A percentile compares a stretch with the other conserved stretches of the same genome.
phyloP scores from a whole-genome alignment of 2,797 vertebrate species.

The Enteromius unitaeniatus region DNA sequence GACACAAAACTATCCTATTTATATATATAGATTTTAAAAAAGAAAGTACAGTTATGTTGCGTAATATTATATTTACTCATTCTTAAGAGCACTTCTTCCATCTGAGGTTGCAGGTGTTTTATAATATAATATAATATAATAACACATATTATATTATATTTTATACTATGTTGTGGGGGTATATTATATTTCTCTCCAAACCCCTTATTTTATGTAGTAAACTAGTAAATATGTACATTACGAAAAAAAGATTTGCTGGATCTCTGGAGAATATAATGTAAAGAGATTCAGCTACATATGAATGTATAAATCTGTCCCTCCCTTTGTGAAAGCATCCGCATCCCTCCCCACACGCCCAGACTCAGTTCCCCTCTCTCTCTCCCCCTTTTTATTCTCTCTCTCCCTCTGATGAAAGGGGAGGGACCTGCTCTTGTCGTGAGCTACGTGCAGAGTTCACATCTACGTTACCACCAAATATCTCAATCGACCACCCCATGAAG shows the following conservation, averaged over 20 bases:
- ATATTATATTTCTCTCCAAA: not conserved
- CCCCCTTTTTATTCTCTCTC: constrained; percentile 14
- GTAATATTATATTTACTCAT: not conserved
- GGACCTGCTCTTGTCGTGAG: constrained; percentile 65
- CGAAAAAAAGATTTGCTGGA: not conserved
- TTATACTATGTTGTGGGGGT: no score
- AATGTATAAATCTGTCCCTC: constrained; percentile 57
- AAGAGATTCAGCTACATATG: constrained; percentile 48
- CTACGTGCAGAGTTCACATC: constrained; percentile 66
- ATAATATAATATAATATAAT: no score
- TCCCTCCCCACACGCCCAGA: constrained; percentile 45
- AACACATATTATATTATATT: no score
- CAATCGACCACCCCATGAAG: constrained; percentile 15
- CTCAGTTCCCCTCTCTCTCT: constrained; percentile 52
- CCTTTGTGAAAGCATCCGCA: constrained; percentile 26
- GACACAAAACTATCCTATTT: not conserved
- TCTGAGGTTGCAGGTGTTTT: not conserved
- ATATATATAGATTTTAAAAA: not conserved
- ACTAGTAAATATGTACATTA: not conserved
- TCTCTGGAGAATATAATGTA: not conserved
- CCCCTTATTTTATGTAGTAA: not conserved
- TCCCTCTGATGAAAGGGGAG: constrained; percentile 61
- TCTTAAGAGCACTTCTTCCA: not conserved
- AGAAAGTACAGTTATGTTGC: not conserved
- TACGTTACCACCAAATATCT: constrained; percentile 21